Evolutionary conservation across 1,140 invertebrate species (phyloP).

Genomic region (Dermatophagoides farinae): DNA sequence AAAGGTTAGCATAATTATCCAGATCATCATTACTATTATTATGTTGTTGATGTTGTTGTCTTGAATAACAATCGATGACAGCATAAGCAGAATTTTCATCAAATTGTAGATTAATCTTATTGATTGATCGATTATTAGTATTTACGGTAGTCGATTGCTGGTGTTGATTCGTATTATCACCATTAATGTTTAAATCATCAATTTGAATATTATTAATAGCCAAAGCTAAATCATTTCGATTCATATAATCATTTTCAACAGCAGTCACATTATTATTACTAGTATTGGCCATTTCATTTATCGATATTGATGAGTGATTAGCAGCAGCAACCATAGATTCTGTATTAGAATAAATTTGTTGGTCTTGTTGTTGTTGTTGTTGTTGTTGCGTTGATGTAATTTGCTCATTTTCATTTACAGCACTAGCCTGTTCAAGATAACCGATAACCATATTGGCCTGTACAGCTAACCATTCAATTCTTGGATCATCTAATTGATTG

Average conservation of each 20-base stretch:
- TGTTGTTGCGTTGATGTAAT: not conserved
- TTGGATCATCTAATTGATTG: slow-evolving; percentile 80
- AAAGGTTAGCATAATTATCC: too few relatives aligned
- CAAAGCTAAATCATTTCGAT: not conserved
- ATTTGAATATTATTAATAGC: not conserved
- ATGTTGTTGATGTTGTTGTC: not conserved
- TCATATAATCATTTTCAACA: slow-evolving; percentile 2
- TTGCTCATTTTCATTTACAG: not conserved
- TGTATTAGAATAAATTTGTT: too few relatives aligned
- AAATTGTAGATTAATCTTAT: not conserved
- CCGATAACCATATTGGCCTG: slow-evolving; percentile 90
- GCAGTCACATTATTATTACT: not conserved
- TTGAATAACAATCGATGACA: not conserved
- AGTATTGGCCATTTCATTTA: not conserved
- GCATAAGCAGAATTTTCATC: slow-evolving; percentile 5
- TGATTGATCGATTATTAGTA: not conserved
- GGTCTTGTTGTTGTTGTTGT: not conserved
- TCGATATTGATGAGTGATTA: not conserved
- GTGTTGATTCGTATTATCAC: not conserved
- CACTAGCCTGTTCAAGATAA: slow-evolving; percentile 40
- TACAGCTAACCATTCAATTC: slow-evolving; percentile 79
- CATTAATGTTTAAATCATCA: not conserved
- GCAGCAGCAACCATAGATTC: not conserved
- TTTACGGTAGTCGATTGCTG: not conserved
- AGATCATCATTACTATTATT: not conserved